Percentiles rank a stretch among this genome's conserved stretches.
Evolutionary conservation across 2,113 vertebrate genomes (phyloP).

Genomic region (Nesogale talazaci): DNA sequence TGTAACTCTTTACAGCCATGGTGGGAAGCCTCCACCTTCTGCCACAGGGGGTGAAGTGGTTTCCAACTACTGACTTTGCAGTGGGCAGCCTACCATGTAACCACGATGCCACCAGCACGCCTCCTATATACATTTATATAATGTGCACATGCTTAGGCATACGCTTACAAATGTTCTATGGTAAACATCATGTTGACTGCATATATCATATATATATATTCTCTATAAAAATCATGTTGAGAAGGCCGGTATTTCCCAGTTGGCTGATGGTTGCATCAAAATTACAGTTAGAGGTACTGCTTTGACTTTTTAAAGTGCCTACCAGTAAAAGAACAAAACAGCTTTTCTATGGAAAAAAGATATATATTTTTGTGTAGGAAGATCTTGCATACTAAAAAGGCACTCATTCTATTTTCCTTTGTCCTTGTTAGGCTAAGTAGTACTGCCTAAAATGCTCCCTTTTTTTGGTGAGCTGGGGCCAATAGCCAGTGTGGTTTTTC

Average conservation of each 20-base stretch:
- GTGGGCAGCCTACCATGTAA: no score
- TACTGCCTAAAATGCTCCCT: background rate
- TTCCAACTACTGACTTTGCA: no score
- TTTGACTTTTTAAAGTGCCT: background rate
- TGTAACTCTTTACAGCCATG: no score
- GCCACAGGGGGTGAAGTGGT: no score
- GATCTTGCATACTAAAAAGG: background rate
- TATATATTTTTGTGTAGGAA: background rate
- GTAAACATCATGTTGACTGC: background rate
- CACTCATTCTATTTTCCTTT: background rate
- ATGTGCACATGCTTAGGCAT: background rate
- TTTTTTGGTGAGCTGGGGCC: background rate
- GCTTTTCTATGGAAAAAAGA: background rate
- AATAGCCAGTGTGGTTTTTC: background rate
- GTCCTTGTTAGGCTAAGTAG: background rate
- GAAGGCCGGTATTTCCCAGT: background rate
- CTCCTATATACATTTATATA: background rate
- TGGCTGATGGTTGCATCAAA: background rate
- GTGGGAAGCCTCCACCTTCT: no score
- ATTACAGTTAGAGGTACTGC: background rate
- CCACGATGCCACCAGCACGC: no score
- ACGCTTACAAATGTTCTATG: background rate
- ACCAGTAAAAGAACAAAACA: background rate
- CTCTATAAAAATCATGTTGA: background rate
- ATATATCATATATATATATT: background rate